phyloP scores from a whole-genome alignment of 1,140 invertebrate species.

The Cotesia vestalis region DNA sequence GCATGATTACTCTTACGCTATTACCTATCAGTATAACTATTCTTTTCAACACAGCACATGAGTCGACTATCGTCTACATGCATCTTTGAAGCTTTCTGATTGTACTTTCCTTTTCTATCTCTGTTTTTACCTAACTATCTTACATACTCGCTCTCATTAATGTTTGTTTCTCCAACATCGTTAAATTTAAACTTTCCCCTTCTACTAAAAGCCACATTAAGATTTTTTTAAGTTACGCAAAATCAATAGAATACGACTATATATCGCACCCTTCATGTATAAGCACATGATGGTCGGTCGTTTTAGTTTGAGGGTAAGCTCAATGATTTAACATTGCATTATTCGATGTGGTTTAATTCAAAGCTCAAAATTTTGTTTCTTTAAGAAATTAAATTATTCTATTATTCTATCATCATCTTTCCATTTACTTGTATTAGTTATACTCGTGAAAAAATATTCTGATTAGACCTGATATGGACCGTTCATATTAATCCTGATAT shows the following conservation, averaged over 20 bases:
- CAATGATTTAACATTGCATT: slow-evolving; percentile 8
- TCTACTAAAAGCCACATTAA: slow-evolving; percentile 61
- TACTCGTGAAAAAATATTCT: too few relatives aligned
- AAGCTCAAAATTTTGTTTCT: neutral
- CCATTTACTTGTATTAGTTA: too few relatives aligned
- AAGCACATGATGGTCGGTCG: slow-evolving; percentile 30
- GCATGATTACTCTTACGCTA: slow-evolving; percentile 51
- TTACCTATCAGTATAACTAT: slow-evolving; percentile 38
- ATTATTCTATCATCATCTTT: too few relatives aligned
- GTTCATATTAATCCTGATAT: too few relatives aligned
- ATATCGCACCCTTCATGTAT: neutral
- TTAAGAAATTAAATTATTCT: neutral
- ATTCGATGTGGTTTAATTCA: neutral
- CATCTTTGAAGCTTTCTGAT: slow-evolving; percentile 36
- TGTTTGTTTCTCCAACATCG: slow-evolving; percentile 42
- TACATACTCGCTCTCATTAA: slow-evolving; percentile 32
- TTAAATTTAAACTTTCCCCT: slow-evolving; percentile 66
- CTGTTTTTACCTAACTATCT: slow-evolving; percentile 42
- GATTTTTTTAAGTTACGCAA: slow-evolving; percentile 64
- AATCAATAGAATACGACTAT: slow-evolving; percentile 48
- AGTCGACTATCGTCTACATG: slow-evolving; percentile 39
- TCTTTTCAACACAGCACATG: slow-evolving; percentile 20
- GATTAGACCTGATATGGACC: too few relatives aligned
- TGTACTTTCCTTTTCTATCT: slow-evolving; percentile 12
- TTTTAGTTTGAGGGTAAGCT: slow-evolving; percentile 11